phyloP scores from a whole-genome alignment of 2,797 vertebrate species.

The Gastrophryne carolinensis region DNA sequence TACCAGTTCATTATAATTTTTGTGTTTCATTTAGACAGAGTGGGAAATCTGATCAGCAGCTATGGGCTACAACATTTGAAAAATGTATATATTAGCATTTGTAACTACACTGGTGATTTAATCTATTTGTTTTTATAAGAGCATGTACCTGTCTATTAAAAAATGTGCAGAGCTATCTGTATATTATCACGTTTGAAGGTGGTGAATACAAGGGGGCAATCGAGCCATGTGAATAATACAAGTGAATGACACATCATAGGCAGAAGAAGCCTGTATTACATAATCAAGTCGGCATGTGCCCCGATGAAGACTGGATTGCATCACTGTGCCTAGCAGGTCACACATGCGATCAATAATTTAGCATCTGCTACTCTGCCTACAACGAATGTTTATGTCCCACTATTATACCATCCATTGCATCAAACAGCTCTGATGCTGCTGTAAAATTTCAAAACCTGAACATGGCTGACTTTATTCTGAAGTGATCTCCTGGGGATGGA shows the following conservation, averaged over 20 bases:
- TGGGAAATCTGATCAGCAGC: not conserved
- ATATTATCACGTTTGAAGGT: not conserved
- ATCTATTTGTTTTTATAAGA: not conserved
- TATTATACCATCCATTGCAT: conserved; percentile 34
- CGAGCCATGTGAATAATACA: conserved; percentile 9
- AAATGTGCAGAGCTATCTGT: not conserved
- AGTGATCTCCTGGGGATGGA: not conserved
- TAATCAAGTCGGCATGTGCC: conserved; percentile 16
- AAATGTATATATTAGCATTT: not conserved
- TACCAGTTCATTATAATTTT: no score
- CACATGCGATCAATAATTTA: conserved; percentile 37
- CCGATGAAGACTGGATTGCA: conserved; percentile 20
- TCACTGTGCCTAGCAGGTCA: conserved; percentile 33
- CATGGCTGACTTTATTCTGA: not conserved
- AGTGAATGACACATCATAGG: conserved; percentile 3
- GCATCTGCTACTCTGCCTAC: conserved; percentile 33
- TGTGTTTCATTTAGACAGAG: no score
- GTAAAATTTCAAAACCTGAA: conserved; percentile 25
- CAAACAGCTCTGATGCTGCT: not conserved
- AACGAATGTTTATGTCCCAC: conserved; percentile 30
- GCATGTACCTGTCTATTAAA: not conserved
- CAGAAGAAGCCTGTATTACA: not conserved
- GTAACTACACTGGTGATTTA: not conserved
- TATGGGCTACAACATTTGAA: no score
- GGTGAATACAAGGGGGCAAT: not conserved